Evolutionary conservation across 2,797 vertebrate genomes (phyloP).

Genomic region (Selene dorsalis): DNA sequence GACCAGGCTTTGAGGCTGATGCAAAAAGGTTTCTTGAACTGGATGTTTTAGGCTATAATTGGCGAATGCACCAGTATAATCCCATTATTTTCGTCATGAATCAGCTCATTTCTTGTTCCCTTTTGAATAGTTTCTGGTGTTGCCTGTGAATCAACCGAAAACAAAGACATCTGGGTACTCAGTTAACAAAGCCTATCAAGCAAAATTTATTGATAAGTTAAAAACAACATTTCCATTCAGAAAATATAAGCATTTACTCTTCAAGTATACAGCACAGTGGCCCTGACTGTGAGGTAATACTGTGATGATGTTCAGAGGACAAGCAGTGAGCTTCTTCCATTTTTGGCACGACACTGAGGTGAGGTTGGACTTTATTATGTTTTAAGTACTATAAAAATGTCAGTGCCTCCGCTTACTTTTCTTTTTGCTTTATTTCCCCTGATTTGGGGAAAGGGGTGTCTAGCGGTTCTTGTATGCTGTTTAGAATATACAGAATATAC

Average conservation of each 20-base stretch:
- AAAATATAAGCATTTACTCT: slow-evolving; percentile 27
- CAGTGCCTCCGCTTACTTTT: neutral
- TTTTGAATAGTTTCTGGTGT: neutral
- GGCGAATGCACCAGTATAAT: neutral
- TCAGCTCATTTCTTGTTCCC: neutral
- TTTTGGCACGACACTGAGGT: neutral
- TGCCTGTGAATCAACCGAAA: no score
- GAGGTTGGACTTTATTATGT: no score
- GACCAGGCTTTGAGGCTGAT: neutral
- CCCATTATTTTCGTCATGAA: neutral
- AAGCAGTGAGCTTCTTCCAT: neutral
- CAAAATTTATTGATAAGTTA: slow-evolving; percentile 37
- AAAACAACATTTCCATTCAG: slow-evolving; percentile 19
- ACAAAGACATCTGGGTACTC: neutral
- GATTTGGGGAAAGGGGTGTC: neutral
- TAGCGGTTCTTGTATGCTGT: no score
- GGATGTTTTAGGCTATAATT: neutral
- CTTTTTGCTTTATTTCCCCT: neutral
- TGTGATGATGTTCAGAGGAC: neutral
- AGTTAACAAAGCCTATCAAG: neutral
- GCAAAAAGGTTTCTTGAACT: neutral
- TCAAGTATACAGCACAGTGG: slow-evolving; percentile 22
- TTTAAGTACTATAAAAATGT: neutral
- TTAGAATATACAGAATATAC: neutral
- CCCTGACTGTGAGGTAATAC: slow-evolving; percentile 5